Conservation (phyloP, 2,797 vertebrate species). For the Merluccius polli region DNA sequence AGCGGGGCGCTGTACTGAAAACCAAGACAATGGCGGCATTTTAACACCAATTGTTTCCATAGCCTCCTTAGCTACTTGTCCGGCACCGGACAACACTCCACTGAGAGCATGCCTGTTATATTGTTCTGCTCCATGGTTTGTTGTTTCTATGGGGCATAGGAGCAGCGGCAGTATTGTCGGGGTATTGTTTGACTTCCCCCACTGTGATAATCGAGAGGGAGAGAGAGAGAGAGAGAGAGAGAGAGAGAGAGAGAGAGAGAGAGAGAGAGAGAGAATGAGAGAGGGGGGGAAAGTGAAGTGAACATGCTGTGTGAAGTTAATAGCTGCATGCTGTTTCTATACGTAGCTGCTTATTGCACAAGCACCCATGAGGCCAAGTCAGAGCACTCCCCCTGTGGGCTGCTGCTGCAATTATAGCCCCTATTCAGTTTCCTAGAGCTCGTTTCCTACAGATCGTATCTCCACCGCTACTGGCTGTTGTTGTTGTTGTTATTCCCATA, state of each 20-base stretch:
- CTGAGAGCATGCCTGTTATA: neutral
- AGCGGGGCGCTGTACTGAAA: neutral
- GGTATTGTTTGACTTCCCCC: constrained; percentile 39
- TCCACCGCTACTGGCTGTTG: neutral
- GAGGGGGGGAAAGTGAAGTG: neutral
- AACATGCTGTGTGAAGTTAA: constrained; percentile 6
- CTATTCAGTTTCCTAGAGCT: constrained; percentile 46
- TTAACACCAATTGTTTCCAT: constrained; percentile 2
- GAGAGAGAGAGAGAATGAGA: neutral
- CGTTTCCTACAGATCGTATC: neutral
- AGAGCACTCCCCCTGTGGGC: constrained; percentile 41
- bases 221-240: constrained; percentile 4
- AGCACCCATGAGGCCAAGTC: constrained; percentile 16
- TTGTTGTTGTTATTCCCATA: neutral
- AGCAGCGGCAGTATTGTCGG: constrained; percentile 10
- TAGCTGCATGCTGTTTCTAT: constrained; percentile 29
- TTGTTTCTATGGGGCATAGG: neutral
- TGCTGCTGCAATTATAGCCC: constrained; percentile 34
- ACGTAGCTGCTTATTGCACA: constrained; percentile 11
- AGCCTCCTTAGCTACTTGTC: neutral
- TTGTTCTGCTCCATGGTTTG: neutral
- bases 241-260: neutral
- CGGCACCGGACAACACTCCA: neutral
- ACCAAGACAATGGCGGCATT: neutral
- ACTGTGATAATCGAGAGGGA: neutral